Base-by-base conservation (phyloP, 2,113 vertebrate genomes). In the Ammospiza caudacuta region DNA sequence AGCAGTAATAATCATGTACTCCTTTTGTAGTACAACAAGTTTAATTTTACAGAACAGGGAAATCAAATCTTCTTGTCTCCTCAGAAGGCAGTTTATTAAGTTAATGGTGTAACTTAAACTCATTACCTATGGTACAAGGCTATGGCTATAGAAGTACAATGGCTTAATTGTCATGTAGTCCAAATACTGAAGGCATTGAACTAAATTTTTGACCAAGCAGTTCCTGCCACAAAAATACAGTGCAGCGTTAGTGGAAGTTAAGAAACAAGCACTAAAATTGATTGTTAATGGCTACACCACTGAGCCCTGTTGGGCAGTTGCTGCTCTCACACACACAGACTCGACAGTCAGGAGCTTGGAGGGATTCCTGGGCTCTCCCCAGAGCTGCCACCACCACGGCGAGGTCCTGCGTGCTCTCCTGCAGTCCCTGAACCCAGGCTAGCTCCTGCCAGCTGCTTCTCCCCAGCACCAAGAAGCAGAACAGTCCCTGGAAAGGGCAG, bases 341-440 rank as follows among this genome's bases (percentile, higher is more conserved):
- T 0, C 2, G 0, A 43, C 47, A 74, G 59, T 27, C 0, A 0
- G 8, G 7, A 25, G 39, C 41, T 64, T 25, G 11, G 17, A 10
- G 33, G 27, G 28, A 9, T 2, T 3, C 31, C 31, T 2, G 1
- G 16, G 16, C 25, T 63, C 27, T 66, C 14, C 33, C n/a, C 54
- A 29, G 27, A 21, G 37, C 43, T 52, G 8, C 11, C n/a, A 23
- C 37, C n/a, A 24, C 28, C 4, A 0, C 77, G 46, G 23, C 0
- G 0, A 55, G 24, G 17, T 28, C 37, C 25, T 23, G 21, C 15
- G 44, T 21, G 16, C 21, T 5, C 33, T 69, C 69, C 72, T 41
- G 15, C 0, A 1, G 25, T n/a, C 52, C 41, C 55, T 24, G 43
- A 80, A 33, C 23, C 29, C 47, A 29, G 4, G 17, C 23, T 25